phyloP scores from a whole-genome alignment of 2,797 vertebrate species.

The Melanotaenia pygmaea region DNA sequence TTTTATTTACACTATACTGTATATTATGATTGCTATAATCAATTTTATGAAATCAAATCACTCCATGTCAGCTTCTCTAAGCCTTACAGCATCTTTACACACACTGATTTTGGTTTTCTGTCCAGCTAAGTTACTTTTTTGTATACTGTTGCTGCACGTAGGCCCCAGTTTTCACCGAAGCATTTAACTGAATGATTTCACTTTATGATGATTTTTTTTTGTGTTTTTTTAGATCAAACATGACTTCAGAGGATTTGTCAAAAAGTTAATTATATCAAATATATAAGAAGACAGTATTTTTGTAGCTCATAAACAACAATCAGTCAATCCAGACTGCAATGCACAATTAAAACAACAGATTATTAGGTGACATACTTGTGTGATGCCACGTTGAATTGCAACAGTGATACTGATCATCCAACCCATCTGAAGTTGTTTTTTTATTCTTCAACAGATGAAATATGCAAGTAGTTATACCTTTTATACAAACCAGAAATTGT shows the following conservation, averaged over 20 bases:
- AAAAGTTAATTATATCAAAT: background rate
- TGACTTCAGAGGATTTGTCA: background rate
- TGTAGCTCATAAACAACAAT: background rate
- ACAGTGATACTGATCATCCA: background rate
- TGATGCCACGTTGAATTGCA: background rate
- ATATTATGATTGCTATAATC: background rate
- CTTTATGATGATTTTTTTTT: background rate
- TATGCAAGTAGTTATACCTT: background rate
- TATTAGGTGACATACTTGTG: background rate
- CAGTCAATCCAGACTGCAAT: background rate
- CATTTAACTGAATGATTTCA: background rate
- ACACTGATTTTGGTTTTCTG: background rate
- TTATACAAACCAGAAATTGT: no score
- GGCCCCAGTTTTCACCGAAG: background rate
- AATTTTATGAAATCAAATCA: background rate
- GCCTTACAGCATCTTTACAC: background rate
- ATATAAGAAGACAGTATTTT: background rate
- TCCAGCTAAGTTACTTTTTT: background rate
- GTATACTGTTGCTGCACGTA: background rate
- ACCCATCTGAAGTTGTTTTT: background rate
- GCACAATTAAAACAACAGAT: background rate
- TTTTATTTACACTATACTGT: conserved; percentile 1
- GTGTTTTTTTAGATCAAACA: background rate
- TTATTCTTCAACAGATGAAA: background rate
- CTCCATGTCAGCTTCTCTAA: background rate